Evolutionary conservation across 2,113 vertebrate genomes (phyloP), one percentile per base, ranked within the genome.

Genomic region (Salminus brasiliensis): DNA sequence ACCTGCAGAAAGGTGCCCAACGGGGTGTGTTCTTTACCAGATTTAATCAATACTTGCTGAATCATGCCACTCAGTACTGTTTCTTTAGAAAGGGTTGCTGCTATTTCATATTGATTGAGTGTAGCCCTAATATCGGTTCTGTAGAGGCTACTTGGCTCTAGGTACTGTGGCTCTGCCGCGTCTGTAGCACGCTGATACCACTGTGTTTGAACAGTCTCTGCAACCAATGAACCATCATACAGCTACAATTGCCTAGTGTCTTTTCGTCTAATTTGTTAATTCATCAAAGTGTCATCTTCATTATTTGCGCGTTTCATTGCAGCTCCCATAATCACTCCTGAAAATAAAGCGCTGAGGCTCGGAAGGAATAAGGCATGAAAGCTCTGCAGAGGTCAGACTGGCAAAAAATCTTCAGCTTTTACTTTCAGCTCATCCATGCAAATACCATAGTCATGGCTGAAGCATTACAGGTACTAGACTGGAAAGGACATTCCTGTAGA

Each of bases 211-310:
- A 36, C 25, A 74, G 47, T 52, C 23, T n/a, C 41, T 47, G 41
- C 76, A 41, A 63, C 57, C 72, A 80, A 70, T 49, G 62, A 78
- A 65, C 53, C 63, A 65, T 43, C 74, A 16, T 45, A 62, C 57
- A 34, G 63, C 30, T 60, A 47, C 57, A 80, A 80, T 49, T 76
- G 81, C 81, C 75, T 47, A 39, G 43, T 69, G 49, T 76, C 73
- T 80, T 65, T 80, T 76, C 18, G 2, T 57, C 60, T 67, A 59
- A 69, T 67, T 83, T 18, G 23, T 83, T 76, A 83, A 80, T 80
- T 76, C 60, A 80, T 72, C 78, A 80, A 53, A 30, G 32, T 80
- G 82, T 80, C 77, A 80, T 74, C 47, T 67, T 83, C 77, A 80
- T 79, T 75, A 70, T 83, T 70, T 47, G 70, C 34, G 65, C n/a